phyloP scores from a whole-genome alignment of 2,113 vertebrate genomes.

The Gracilinanus agilis region DNA sequence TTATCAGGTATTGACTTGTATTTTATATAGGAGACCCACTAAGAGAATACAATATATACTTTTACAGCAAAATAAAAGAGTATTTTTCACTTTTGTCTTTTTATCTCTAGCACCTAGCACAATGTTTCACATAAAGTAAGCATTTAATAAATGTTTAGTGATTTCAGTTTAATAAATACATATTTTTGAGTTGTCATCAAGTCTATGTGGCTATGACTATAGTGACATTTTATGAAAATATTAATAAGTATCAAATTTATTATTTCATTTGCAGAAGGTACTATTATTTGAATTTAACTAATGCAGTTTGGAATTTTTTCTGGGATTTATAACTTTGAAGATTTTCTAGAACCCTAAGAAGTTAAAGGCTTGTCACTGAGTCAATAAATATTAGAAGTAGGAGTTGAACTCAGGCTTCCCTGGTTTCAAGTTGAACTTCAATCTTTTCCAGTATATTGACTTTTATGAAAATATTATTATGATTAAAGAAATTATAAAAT shows the following conservation, averaged over 20 bases:
- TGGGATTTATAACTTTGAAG: not conserved
- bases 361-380: not conserved
- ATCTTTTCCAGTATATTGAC: not conserved
- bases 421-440: not conserved
- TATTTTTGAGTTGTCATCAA: conserved; percentile 1
- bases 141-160: not conserved
- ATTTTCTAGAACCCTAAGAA: not conserved
- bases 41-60: not conserved
- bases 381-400: not conserved
- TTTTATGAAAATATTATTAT: not conserved
- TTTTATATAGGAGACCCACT: not conserved
- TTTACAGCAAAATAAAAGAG: not conserved
- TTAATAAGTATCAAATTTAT: too few relatives aligned
- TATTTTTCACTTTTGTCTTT: not conserved
- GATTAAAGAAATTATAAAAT: not conserved
- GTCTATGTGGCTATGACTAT: not conserved
- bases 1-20: not conserved
- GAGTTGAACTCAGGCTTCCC: not conserved
- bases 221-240: not conserved
- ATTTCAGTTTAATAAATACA: not conserved
- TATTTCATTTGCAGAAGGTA: too few relatives aligned
- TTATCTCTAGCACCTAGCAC: not conserved
- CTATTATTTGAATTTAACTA: not conserved
- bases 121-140: not conserved
- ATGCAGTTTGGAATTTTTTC: not conserved